Evolutionary conservation across 1,140 invertebrate species (phyloP).

Genomic region (Chionoecetes opilio): DNA sequence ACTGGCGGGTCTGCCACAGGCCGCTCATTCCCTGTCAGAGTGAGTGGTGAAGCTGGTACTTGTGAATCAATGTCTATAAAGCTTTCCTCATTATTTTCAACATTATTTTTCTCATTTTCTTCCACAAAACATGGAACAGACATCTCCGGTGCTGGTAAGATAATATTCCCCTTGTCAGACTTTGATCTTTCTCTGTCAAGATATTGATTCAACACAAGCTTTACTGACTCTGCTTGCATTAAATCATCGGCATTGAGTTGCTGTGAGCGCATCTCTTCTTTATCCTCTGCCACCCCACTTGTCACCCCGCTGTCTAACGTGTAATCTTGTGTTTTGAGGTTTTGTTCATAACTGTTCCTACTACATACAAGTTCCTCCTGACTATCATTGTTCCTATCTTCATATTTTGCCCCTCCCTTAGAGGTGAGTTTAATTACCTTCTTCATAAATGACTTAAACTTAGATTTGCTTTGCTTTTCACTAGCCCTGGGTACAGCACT

Average conservation of each 20-base stretch:
- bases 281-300: neutral
- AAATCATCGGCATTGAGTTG: neutral
- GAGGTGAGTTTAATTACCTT: slow-evolving; percentile 68
- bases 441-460: slow-evolving; percentile 72
- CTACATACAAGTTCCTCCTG: slow-evolving; percentile 49
- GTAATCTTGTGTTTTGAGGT: neutral
- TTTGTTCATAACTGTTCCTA: slow-evolving; percentile 40
- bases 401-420: slow-evolving; percentile 54
- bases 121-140: neutral
- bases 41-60: neutral
- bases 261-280: slow-evolving; percentile 36
- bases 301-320: neutral
- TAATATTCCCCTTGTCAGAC: neutral
- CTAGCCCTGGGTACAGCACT: slow-evolving; percentile 40
- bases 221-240: neutral
- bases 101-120: neutral
- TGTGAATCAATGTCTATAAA: neutral
- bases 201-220: neutral
- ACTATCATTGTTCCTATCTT: slow-evolving; percentile 56
- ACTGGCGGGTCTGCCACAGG: neutral
- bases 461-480: slow-evolving; percentile 69
- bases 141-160: neutral
- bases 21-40: neutral
- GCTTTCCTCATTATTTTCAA: neutral
- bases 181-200: neutral